A percentile compares a stretch with the other conserved stretches of the same genome.
Evolutionary conservation across 1,140 invertebrate genomes (phyloP).

Genomic region (Nomia melanderi): DNA sequence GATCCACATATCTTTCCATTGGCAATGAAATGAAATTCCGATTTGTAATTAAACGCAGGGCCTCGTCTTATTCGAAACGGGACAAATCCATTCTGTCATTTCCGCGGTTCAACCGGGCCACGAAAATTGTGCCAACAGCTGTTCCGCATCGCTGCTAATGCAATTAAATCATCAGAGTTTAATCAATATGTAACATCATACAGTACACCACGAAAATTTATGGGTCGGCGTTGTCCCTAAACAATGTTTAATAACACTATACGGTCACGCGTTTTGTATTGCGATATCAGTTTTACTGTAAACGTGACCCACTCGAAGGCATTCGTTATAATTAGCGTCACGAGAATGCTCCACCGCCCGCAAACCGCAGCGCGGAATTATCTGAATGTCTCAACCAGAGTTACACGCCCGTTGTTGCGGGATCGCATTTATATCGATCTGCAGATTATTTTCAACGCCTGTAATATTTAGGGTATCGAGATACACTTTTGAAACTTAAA

Average conservation of each 20-base stretch:
- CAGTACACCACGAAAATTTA: constrained; percentile 32
- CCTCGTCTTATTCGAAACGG: neutral
- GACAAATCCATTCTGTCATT: neutral
- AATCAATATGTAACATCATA: constrained; percentile 39
- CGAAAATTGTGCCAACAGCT: constrained; percentile 8
- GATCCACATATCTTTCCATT: too few relatives aligned
- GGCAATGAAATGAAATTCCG: neutral
- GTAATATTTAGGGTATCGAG: too few relatives aligned
- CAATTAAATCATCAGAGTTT: constrained; percentile 26
- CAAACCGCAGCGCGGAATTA: constrained; percentile 60
- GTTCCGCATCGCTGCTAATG: neutral
- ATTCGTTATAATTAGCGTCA: constrained; percentile 71
- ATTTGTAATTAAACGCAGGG: neutral
- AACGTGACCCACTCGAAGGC: constrained; percentile 60
- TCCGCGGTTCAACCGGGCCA: neutral
- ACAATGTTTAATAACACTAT: constrained; percentile 52
- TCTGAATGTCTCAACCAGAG: constrained; percentile 62
- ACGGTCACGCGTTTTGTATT: constrained; percentile 26
- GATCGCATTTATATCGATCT: constrained; percentile 26
- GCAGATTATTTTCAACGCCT: constrained; percentile 14
- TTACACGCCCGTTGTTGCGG: constrained; percentile 50
- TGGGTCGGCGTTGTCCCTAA: constrained; percentile 39
- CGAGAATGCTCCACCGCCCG: constrained; percentile 54
- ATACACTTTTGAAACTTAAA: too few relatives aligned
- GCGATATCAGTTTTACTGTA: constrained; percentile 39